phyloP scores from a whole-genome alignment of 2,888 invertebrate genomes.

The Creontiades dilutus region DNA sequence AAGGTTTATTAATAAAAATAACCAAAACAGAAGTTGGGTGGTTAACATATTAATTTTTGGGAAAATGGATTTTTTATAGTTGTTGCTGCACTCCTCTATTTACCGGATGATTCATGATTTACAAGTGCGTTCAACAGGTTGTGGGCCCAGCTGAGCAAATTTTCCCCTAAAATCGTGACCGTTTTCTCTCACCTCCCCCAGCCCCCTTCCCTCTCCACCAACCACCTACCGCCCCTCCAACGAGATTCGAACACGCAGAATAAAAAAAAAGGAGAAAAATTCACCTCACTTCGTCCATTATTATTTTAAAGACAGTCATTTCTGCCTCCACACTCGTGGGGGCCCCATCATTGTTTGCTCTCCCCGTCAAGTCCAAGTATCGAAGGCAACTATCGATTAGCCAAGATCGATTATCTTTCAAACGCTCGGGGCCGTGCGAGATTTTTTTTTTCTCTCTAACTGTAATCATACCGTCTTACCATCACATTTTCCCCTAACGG shows the following conservation, averaged over 20 bases:
- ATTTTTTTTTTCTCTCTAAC: neutral
- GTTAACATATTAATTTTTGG: no score
- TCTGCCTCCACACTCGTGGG: slow-evolving; percentile 37
- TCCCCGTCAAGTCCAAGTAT: neutral
- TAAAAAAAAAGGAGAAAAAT: neutral
- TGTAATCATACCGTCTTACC: neutral
- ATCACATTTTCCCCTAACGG: slow-evolving; percentile 32
- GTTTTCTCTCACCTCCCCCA: neutral
- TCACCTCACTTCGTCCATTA: slow-evolving; percentile 26
- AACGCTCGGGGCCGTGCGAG: neutral
- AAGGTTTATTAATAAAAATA: no score
- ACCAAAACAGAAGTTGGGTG: no score
- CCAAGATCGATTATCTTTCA: slow-evolving; percentile 27
- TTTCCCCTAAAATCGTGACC: slow-evolving; percentile 5
- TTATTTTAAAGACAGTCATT: slow-evolving; percentile 39
- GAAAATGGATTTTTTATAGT: no score
- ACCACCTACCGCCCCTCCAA: no score
- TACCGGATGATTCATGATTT: neutral
- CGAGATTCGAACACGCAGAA: neutral
- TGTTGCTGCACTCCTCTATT: no score
- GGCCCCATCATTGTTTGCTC: slow-evolving; percentile 39
- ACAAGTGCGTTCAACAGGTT: neutral
- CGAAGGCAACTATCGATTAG: slow-evolving; percentile 31
- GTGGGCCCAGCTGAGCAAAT: neutral
- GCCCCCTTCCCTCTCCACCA: no score